Evolutionary conservation across 1,140 invertebrate genomes (phyloP), one percentile per base, ranked within the genome.

Genomic region (Saccostrea glomerata): DNA sequence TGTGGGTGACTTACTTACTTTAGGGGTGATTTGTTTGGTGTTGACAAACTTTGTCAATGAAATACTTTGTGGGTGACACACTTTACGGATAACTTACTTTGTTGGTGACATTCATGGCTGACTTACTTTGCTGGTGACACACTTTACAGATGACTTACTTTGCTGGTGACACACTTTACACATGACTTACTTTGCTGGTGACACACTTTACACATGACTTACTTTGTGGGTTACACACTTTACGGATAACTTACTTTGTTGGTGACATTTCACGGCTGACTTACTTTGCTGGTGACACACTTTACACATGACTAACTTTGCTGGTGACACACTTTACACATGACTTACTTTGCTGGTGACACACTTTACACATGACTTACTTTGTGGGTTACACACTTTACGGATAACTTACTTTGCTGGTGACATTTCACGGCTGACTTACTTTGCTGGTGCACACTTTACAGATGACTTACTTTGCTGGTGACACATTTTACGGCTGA

Each of bases 281-380:
- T 96, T 95, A 98, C 98, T 98, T 98, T 85, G 97, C 97, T 9
- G 99, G 98, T 55, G 98, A 92, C 0, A 95, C 94, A 86, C 92
- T 94, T 23, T 17, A 70, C 13, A 13, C 13, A 13, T 30, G n/a
- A 25, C 66, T 73, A 36, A 73, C 66, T 13, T 73, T 13, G 58
- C 7, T 0, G 17, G 15, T 20, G 58, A 63, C 17, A 63, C 70
- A 12, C 25, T 23, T 23, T 20, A 20, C 0, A 95, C 94, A 86
- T 73, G n/a, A 25, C 66, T 73, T 73, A 73, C 66, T 13, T 73
- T 13, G 58, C 17, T 0, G 17, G 15, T 20, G 58, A 63, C 17
- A 63, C 70, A 12, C 25, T 23, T 23, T 20, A 20, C 6, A 17
- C 20, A 20, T n/a, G 47, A 97, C 97, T 96, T 95, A 98, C 98